Percentiles rank a stretch among this genome's conserved stretches.
phyloP scores from a whole-genome alignment of 2,888 invertebrate genomes.

The Branchipolynoe longqiensis region DNA sequence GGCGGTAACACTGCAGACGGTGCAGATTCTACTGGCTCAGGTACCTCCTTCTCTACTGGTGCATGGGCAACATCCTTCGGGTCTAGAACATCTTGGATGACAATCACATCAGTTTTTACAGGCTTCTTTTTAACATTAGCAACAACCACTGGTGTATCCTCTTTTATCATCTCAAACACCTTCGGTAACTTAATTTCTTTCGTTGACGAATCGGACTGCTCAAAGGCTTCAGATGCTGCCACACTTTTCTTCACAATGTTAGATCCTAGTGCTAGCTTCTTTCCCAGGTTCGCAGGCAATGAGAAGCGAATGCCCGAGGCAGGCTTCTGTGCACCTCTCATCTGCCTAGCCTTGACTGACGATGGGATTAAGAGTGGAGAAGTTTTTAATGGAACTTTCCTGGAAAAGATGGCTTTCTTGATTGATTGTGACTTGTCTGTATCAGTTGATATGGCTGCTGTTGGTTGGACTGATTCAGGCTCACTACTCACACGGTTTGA shows the following conservation, averaged over 20 bases:
- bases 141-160: too few relatives aligned
- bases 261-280: conserved; percentile 18
- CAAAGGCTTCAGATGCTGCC: conserved; percentile 29
- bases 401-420: not conserved
- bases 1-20: too few relatives aligned
- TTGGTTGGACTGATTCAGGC: too few relatives aligned
- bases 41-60: conserved; percentile 2
- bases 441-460: not conserved
- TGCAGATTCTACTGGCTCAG: not conserved
- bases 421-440: not conserved
- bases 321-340: not conserved
- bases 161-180: not conserved
- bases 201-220: not conserved
- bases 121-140: not conserved
- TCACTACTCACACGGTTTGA: too few relatives aligned
- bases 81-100: conserved; percentile 21
- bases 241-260: conserved; percentile 23
- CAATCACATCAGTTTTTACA: not conserved
- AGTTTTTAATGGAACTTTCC: not conserved
- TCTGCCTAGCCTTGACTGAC: not conserved
- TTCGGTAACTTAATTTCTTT: conserved; percentile 8
- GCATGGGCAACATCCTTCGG: not conserved
- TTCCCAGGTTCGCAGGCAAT: not conserved
- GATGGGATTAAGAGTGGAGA: not conserved
- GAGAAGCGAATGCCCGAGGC: conserved; percentile 18